phyloP scores from a whole-genome alignment of 2,888 invertebrate genomes.

The Stenodera caucasica region DNA sequence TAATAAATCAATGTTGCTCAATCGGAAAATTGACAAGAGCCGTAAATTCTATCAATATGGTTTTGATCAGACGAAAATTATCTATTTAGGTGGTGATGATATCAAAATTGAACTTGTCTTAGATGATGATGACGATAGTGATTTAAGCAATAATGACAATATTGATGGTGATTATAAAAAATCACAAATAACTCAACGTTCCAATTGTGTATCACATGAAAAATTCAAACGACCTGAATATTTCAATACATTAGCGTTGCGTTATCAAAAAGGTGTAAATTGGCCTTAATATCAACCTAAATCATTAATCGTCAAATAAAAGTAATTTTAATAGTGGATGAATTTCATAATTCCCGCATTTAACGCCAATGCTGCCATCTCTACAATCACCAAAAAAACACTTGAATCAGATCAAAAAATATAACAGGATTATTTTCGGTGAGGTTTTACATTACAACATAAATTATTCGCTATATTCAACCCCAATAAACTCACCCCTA shows the following conservation, averaged over 20 bases:
- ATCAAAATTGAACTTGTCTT: conserved; percentile 12
- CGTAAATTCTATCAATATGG: conserved; percentile 20
- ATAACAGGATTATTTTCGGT: too few relatives aligned
- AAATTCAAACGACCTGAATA: conserved; percentile 11
- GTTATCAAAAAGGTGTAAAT: conserved; percentile 33
- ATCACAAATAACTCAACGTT: too few relatives aligned
- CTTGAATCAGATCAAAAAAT: too few relatives aligned
- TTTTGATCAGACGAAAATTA: conserved; percentile 13
- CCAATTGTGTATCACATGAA: neutral
- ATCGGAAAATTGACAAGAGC: neutral
- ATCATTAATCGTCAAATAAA: too few relatives aligned
- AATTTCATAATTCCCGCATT: too few relatives aligned
- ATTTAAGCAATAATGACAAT: neutral
- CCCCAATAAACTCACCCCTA: too few relatives aligned
- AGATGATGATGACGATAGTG: neutral
- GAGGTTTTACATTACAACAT: too few relatives aligned
- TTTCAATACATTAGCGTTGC: conserved; percentile 20
- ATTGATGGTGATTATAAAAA: neutral
- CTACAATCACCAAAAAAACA: too few relatives aligned
- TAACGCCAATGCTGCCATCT: too few relatives aligned
- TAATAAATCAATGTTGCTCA: conserved; percentile 51
- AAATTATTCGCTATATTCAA: too few relatives aligned
- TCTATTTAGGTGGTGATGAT: conserved; percentile 16
- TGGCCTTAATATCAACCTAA: neutral
- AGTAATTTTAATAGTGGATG: too few relatives aligned